phyloP scores from a whole-genome alignment of 2,113 vertebrate genomes.

The Heterochromis multidens region DNA sequence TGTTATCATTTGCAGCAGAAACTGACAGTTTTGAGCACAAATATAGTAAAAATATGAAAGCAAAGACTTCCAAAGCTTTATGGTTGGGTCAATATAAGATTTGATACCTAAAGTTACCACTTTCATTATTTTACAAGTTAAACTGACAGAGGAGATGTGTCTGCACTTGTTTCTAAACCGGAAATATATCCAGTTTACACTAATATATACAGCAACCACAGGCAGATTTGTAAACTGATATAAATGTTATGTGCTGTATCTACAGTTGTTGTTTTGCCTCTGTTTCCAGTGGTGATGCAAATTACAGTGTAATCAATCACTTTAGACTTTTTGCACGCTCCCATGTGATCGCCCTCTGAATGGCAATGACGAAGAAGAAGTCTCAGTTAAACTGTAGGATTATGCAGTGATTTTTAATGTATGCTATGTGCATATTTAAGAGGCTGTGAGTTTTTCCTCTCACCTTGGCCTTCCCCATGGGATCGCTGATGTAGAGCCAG shows the following conservation, averaged over 20 bases:
- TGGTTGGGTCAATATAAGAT: neutral
- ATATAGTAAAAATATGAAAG: neutral
- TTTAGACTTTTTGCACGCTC: neutral
- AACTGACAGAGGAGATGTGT: neutral
- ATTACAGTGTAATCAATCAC: slow-evolving; percentile 26
- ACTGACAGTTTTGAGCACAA: neutral
- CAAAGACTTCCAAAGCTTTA: neutral
- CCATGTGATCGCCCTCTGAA: neutral
- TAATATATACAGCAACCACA: neutral
- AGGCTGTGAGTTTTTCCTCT: slow-evolving; percentile 31
- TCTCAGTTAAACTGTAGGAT: neutral
- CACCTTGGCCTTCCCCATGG: slow-evolving; percentile 61
- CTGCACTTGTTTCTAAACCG: neutral
- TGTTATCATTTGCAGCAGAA: neutral
- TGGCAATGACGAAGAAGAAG: neutral
- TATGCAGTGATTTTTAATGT: neutral
- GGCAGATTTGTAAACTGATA: neutral
- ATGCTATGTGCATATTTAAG: slow-evolving; percentile 23
- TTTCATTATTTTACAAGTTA: neutral
- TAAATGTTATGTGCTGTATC: neutral
- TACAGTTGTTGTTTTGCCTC: neutral
- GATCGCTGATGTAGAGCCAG: slow-evolving; percentile 41
- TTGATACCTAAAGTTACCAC: neutral
- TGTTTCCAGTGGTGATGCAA: neutral
- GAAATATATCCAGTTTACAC: neutral